Base-by-base conservation (phyloP, 2,797 vertebrate species). In the Helostoma temminkii region DNA sequence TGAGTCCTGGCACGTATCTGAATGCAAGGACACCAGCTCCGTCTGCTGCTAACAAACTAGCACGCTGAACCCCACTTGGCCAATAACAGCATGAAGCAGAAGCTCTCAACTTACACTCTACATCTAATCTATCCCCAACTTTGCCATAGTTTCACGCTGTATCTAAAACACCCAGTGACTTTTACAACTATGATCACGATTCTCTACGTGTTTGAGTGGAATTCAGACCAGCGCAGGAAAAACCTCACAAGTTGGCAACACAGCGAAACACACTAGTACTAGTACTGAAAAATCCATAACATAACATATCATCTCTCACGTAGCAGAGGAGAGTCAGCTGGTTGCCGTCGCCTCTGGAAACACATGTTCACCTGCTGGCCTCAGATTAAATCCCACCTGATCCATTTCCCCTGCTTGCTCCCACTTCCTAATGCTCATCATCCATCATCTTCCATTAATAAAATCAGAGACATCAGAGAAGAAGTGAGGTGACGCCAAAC, bases 51-150 rank as follows among this genome's bases (percentile, higher is more conserved):
- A 72, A 76, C 65, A 74, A 50, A 16, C 14, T 37, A 14, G 34
- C 39, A 15, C 61, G 54, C 61, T 56, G 32, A 81, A 46, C 75
- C 73, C 67, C 82, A 67, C 46, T 74, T 75, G 72, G 72, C 75
- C 86, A 86, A 84, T 84, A 81, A 45, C 19, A 12, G 19, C 19
- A 3, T 22, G n/a, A 45, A 45, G 42, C n/a, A 45, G 42, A 45
- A 11, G 42, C 9, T 45, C 42, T 45, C 19, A 22, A 45, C 19
- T 45, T 19, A 12, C 42, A 21, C 42, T 37, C 55, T 39, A 52
- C 57, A 66, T 70, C 60, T 50, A 64, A 69, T 49, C 53, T 58
- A 60, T 67, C 72, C 71, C 43, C 22, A 66, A 60, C 64, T 74
- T 74, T 32, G 28, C 26, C 47, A 14, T 60, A 50, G 41, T 83